Conservation (phyloP, 2,797 vertebrate species). For the Miichthys miiuy region DNA sequence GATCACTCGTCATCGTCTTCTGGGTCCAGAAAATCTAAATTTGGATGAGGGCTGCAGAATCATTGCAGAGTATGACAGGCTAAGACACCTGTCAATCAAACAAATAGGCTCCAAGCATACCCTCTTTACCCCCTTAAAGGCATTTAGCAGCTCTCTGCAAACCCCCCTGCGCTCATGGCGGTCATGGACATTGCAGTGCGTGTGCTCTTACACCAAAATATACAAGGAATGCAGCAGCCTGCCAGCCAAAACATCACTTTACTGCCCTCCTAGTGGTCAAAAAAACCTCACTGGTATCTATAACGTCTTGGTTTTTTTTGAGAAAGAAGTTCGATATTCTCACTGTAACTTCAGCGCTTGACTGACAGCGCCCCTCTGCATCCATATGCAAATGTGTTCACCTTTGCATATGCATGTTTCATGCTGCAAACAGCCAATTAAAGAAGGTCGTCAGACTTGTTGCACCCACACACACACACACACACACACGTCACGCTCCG, state of each 20-base stretch:
- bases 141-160: background rate
- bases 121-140: background rate
- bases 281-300: background rate
- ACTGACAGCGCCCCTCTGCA: background rate
- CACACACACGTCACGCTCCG: constrained; percentile 20
- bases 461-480: constrained; percentile 7
- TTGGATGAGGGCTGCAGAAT: background rate
- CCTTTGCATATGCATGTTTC: constrained; percentile 27
- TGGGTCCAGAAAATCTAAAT: constrained; percentile 11
- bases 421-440: constrained; percentile 50
- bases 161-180: too few species aligned
- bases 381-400: constrained; percentile 1
- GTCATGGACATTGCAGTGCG: background rate
- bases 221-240: constrained; percentile 2
- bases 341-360: background rate
- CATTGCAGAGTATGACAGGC: background rate
- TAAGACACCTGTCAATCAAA: constrained; percentile 8
- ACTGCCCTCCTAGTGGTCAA: background rate
- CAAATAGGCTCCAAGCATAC: background rate
- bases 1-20: background rate
- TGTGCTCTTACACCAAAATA: background rate
- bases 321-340: background rate
- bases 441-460: constrained; percentile 35
- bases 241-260: background rate
- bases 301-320: background rate